Conservation (phyloP, 2,797 vertebrate species). For the Eidolon dupreanum region DNA sequence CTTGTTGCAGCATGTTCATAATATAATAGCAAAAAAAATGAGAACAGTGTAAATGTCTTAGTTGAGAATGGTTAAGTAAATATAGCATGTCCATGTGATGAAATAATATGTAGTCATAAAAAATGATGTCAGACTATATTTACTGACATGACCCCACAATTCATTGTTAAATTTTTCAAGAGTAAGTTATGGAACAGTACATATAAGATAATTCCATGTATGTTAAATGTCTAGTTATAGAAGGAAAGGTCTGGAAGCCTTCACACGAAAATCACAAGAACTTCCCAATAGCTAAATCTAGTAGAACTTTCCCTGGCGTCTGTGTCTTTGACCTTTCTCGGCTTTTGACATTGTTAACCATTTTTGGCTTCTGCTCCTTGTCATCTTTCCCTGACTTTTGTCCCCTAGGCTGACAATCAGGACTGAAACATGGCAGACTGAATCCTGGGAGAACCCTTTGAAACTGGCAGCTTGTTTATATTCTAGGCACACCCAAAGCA, state of each 20-base stretch:
- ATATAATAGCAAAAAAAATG: neutral
- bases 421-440: slow-evolving; percentile 48
- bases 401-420: slow-evolving; percentile 34
- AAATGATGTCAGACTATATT: slow-evolving; percentile 26
- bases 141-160: neutral
- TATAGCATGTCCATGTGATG: neutral
- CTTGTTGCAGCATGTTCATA: slow-evolving; percentile 7
- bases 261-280: slow-evolving; percentile 43
- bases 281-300: slow-evolving; percentile 28
- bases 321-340: slow-evolving; percentile 39
- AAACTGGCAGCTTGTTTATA: slow-evolving; percentile 34
- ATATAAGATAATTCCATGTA: slow-evolving; percentile 26
- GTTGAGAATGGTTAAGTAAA: slow-evolving; percentile 48
- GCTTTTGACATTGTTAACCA: slow-evolving; percentile 42
- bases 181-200: neutral
- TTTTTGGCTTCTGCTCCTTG: slow-evolving; percentile 52
- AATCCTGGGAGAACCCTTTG: slow-evolving; percentile 61
- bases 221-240: slow-evolving; percentile 47
- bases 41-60: neutral
- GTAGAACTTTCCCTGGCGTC: slow-evolving; percentile 38
- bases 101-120: slow-evolving; percentile 54
- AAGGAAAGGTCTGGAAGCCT: slow-evolving; percentile 41
- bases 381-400: slow-evolving; percentile 61
- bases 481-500: neutral
- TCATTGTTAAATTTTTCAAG: slow-evolving; percentile 48